These are phyloP conservation scores for Pollenia griseotomentosa DNA, from an alignment of 2,888 invertebrate species.

Conservation along the genomic window DNA sequence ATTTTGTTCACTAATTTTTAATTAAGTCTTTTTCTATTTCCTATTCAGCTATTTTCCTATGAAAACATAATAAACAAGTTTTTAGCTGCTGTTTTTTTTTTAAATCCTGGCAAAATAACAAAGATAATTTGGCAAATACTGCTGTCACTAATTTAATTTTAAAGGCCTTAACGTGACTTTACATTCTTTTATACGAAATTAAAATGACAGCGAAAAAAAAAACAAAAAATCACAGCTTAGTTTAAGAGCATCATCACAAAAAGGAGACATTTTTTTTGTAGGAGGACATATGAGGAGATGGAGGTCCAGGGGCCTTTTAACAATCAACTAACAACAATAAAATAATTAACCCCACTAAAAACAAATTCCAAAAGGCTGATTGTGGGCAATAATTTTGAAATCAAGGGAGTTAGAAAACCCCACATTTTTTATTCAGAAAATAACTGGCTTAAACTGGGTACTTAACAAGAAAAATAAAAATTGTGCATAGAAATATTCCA, in stretches of 20 bases:
- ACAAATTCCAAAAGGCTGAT: slow-evolving; percentile 1
- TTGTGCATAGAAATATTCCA: slow-evolving; percentile 57
- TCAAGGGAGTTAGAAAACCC: background rate
- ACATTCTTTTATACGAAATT: slow-evolving; percentile 56
- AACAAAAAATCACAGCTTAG: slow-evolving; percentile 34
- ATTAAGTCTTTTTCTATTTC: slow-evolving; percentile 5
- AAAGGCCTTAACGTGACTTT: slow-evolving; percentile 71
- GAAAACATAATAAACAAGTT: slow-evolving; percentile 50
- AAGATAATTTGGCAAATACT: slow-evolving; percentile 79
- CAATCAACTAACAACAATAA: slow-evolving; percentile 29
- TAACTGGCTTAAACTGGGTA: slow-evolving; percentile 67
- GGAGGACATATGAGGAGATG: no score
- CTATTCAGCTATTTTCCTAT: slow-evolving; percentile 30
- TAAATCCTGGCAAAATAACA: slow-evolving; percentile 71
- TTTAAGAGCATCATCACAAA: slow-evolving; percentile 49
- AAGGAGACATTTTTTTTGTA: background rate
- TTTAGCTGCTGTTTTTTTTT: slow-evolving; percentile 45
- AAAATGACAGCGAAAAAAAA: slow-evolving; percentile 36
- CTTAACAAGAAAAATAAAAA: slow-evolving; percentile 65
- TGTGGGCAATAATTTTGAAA: background rate
- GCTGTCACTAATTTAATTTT: slow-evolving; percentile 81
- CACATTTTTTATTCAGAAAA: slow-evolving; percentile 13
- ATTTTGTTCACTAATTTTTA: background rate
- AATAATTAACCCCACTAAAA: slow-evolving; percentile 52
- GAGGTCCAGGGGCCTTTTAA: background rate